Base-by-base conservation (phyloP, 2,113 vertebrate genomes). In the Macrotis lagotis region DNA sequence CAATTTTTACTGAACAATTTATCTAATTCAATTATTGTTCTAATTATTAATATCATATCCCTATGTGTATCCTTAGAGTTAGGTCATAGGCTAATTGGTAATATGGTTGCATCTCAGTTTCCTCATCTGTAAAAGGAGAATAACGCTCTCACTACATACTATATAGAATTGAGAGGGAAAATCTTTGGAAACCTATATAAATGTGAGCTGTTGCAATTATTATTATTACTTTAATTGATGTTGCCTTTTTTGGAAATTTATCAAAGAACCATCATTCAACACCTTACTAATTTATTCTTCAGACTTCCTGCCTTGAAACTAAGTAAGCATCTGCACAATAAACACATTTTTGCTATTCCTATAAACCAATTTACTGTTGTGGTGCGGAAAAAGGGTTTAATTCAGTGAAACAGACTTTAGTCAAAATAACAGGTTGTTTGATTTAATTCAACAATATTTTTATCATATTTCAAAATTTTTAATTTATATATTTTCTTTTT, bases 341-440 rank as follows among this genome's bases (percentile, higher is more conserved):
- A 11, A 59, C 90, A 94, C 90, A 51, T 16, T 52, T 90, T 59
- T 24, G 9, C 26, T 74, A 7, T 93, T 31, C 95, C 90, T 94
- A 95, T 26, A 25, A 53, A 89, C 19, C 94, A 48, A 89, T 55
- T 91, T 25, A 48, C 25, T 94, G 94, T 95, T 96, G 59, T n/a
- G 66, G 91, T 11, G 66, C 22, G 59, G n/a, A 19, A 95, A 48
- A 48, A 88, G 28, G 89, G 25, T 48, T 93, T 96, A 74, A 94
- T 92, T 96, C 94, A 94, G 59, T 50, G 88, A 91, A 91, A 94
- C 91, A 96, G 95, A 92, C 94, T 93, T 91, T 92, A 90, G 89
- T 92, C 66, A 96, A 97, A 97, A 93, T 91, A 96, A 94, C 93
- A 93, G 48, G 7, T 3, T 90, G 90, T 96, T 94, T 94, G 66